These are phyloP conservation scores for Marmota flaviventris DNA, from an alignment of 2,113 vertebrate species.

Conservation along the genomic window DNA sequence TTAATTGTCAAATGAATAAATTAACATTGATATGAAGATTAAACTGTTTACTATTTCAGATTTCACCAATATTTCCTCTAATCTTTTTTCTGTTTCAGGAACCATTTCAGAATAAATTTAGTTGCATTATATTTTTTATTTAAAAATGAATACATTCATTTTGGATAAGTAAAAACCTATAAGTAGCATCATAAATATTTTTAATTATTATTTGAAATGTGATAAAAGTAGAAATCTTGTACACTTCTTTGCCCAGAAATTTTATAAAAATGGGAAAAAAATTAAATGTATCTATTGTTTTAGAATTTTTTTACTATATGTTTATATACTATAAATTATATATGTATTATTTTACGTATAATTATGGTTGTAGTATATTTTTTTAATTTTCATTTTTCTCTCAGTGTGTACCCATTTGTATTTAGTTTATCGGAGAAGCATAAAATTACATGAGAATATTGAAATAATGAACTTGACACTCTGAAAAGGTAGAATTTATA, in stretches of 20 bases:
- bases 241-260: neutral
- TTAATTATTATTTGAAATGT: neutral
- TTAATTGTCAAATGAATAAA: neutral
- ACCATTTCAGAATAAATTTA: neutral
- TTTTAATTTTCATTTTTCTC: conserved; percentile 16
- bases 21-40: neutral
- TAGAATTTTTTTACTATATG: neutral
- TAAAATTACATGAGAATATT: neutral
- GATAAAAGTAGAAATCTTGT: neutral
- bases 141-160: neutral
- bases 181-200: neutral
- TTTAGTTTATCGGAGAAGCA: neutral
- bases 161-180: neutral
- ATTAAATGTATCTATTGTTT: neutral
- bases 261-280: neutral
- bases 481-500: conserved; percentile 15
- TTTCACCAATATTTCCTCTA: neutral
- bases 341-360: no score
- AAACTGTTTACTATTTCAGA: neutral
- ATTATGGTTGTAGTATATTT: neutral
- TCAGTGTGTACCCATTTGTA: neutral
- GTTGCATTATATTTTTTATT: neutral
- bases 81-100: neutral
- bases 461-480: neutral
- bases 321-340: no score